Evolutionary conservation across 2,113 vertebrate genomes (phyloP).

Genomic region (human): GRCh38 chrX:69913501-69914000

Average conservation of each 20-base stretch:
- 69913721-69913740: not conserved
- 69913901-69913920: not conserved
- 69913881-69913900: not conserved
- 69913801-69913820: not conserved
- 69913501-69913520: not conserved
- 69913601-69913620: not conserved
- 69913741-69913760: not conserved
- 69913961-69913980: not conserved
- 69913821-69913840: not conserved
- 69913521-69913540: not conserved
- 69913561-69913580: not conserved
- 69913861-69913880: not conserved
- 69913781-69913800: not conserved
- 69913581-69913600: not conserved
- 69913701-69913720: not conserved
- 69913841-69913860: not conserved
- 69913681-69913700: not conserved
- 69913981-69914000: not conserved
- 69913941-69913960: not conserved
- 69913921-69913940: not conserved
- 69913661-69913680: not conserved
- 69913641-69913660: not conserved
- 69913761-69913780: not conserved
- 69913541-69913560: not conserved
- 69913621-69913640: not conserved